These are phyloP conservation scores for Aepyceros melampus DNA, from an alignment of 2,113 vertebrate genomes.

Conservation along the genomic window DNA sequence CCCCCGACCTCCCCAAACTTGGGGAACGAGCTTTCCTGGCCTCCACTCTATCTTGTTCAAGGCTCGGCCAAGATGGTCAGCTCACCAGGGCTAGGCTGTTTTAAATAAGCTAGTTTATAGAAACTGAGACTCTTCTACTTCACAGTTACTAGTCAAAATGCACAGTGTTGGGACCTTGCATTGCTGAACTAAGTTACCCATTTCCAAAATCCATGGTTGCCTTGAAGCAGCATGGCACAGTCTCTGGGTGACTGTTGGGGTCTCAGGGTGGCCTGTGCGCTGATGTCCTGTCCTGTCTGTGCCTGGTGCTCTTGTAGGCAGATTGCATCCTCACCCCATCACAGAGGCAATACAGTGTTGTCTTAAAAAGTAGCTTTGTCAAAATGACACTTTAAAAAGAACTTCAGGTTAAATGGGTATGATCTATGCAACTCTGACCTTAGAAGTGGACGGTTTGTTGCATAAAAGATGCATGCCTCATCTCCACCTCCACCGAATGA, in stretches of 20 bases:
- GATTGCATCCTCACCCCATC: conserved; percentile 24
- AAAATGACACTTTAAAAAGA: conserved; percentile 66
- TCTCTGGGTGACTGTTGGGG: background rate
- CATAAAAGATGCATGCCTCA: background rate
- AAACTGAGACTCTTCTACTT: background rate
- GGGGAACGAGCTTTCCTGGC: background rate
- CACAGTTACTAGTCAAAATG: background rate
- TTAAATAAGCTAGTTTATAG: background rate
- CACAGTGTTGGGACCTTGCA: background rate
- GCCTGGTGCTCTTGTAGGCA: background rate
- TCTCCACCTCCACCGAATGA: background rate
- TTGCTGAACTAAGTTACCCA: background rate
- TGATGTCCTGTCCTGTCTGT: background rate
- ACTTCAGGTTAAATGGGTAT: conserved; percentile 41
- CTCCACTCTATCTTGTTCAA: background rate
- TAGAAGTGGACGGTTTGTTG: conserved; percentile 40
- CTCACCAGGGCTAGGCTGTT: background rate
- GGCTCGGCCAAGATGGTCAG: background rate
- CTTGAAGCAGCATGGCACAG: fast-evolving
- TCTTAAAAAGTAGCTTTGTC: conserved; percentile 68
- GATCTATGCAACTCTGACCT: conserved; percentile 22
- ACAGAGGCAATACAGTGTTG: conserved; percentile 9
- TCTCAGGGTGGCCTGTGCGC: background rate
- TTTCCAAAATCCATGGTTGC: background rate
- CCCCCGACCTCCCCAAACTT: fast-evolving